Evolutionary conservation across 37 sponge, comb jelly and placozoan genomes (phyloP), one percentile per base, ranked within the genome.

Genomic region (Dysidea cf. avara): DNA sequence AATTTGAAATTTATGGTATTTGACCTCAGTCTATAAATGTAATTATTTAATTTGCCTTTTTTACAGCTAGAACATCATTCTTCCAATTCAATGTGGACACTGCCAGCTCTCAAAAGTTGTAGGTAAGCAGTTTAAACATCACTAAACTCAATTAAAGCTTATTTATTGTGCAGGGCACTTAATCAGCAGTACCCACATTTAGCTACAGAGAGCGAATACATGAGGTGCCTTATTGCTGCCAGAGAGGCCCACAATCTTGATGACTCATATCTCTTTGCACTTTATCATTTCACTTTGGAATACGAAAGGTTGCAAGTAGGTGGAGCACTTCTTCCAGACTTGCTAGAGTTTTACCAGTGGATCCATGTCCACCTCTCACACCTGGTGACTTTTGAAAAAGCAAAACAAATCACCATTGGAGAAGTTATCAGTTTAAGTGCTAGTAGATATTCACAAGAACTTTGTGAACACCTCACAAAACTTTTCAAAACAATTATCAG

Each of bases 301-400:
- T 57, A 75, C 20, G 60, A 81, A 26, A 65, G 71, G 3, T 69
- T 90, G 3, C 49, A 53, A 56, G 52, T 76, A 31, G 90, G 85
- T 0, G 64, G 80, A 34, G 58, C 57, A n/a, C 86, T 93, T 12
- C 76, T 93, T 14, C 85, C 93, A 55, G 81, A 80, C 20, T 49
- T 92, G 39, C 81, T 92, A 50, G 93, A 92, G 63, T 74, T 92
- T 50, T 92, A 92, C 60, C 81, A 69, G 36, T 92, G 88, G 85
- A 36, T 92, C 52, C 84, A 92, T 60, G 46, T 53, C 17, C 65
- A 84, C 30, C 76, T 92, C 25, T 68, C 79, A 47, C 81, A 87
- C 68, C 78, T 84, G 38, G 55, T 92, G 32, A 77, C 79, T 12
- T 80, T 77, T 43, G 77, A 84, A 17, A 64, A 67, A 1, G 89